Percentiles rank a stretch among this genome's conserved stretches.
phyloP scores from a whole-genome alignment of 2,888 invertebrate genomes.

The Euclidia mi region DNA sequence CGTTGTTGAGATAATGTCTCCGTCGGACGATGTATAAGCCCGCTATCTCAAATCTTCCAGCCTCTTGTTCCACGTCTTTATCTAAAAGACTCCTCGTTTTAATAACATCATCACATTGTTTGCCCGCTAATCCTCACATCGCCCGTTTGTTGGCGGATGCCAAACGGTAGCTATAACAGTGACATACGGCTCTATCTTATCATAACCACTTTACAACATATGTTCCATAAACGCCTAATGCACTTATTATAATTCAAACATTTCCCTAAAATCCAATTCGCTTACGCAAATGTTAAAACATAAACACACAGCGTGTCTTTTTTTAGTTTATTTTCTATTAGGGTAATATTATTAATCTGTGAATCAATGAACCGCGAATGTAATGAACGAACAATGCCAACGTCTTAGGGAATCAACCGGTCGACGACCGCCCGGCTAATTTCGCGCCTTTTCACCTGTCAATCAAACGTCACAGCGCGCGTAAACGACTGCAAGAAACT shows the following conservation, averaged over 20 bases:
- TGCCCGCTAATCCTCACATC: conserved; percentile 82
- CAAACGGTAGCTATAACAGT: conserved; percentile 86
- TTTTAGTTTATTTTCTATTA: conserved; percentile 37
- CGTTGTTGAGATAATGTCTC: conserved; percentile 62
- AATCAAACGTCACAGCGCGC: conserved; percentile 81
- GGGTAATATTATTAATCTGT: conserved; percentile 47
- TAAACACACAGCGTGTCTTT: conserved; percentile 74
- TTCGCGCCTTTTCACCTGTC: conserved; percentile 88
- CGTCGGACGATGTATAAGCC: conserved; percentile 59
- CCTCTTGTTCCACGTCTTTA: conserved; percentile 81
- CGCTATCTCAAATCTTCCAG: conserved; percentile 80
- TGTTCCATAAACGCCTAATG: conserved; percentile 83
- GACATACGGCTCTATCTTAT: conserved; percentile 90
- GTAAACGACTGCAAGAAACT: conserved; percentile 73
- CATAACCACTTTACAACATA: conserved; percentile 86
- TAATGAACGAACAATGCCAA: conserved; percentile 64
- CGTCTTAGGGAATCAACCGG: conserved; percentile 51
- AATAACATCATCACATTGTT: conserved; percentile 81
- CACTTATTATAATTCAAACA: conserved; percentile 83
- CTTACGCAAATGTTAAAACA: conserved; percentile 66
- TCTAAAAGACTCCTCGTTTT: conserved; percentile 76
- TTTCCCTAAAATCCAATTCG: conserved; percentile 79
- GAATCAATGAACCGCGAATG: conserved; percentile 56
- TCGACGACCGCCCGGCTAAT: conserved; percentile 74
- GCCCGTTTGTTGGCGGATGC: conserved; percentile 80